Percentiles rank a stretch among this genome's conserved stretches.
These are phyloP conservation scores for Nerophis ophidion DNA, from an alignment of 2,113 vertebrate species.

Conservation along the genomic window DNA sequence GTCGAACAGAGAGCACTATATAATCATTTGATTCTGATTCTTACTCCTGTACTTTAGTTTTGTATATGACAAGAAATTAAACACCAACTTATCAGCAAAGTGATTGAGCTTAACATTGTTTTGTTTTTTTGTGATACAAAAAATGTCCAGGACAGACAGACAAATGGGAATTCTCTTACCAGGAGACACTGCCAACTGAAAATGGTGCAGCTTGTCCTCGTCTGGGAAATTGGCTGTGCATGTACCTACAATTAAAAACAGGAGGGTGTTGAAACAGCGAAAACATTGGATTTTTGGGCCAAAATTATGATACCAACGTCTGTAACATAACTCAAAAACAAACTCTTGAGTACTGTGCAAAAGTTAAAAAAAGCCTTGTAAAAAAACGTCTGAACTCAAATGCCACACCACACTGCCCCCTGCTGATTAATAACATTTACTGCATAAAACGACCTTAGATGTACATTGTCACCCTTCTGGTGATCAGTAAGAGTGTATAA, in stretches of 20 bases:
- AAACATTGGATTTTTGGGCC: not conserved
- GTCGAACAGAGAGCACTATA: too few relatives aligned
- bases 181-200: conserved; percentile 87
- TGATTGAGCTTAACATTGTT: not conserved
- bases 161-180: conserved; percentile 72
- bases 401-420: conserved; percentile 44
- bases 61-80: not conserved
- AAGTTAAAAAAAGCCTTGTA: not conserved
- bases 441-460: conserved; percentile 9
- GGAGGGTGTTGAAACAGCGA: too few relatives aligned
- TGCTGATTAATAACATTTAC: conserved; percentile 37
- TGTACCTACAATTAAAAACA: conserved; percentile 72
- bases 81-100: not conserved
- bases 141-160: not conserved
- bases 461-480: too few relatives aligned
- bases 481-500: too few relatives aligned
- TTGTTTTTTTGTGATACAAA: too few relatives aligned
- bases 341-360: not conserved
- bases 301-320: conserved; percentile 1
- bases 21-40: not conserved
- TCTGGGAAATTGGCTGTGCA: conserved; percentile 93
- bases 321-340: not conserved
- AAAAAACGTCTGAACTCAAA: not conserved
- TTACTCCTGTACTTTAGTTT: not conserved
- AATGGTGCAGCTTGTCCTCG: conserved; percentile 90